Percentiles rank a stretch among this genome's conserved stretches.
These are phyloP conservation scores for Lathronympha strigana DNA, from an alignment of 2,888 invertebrate species.

Conservation along the genomic window DNA sequence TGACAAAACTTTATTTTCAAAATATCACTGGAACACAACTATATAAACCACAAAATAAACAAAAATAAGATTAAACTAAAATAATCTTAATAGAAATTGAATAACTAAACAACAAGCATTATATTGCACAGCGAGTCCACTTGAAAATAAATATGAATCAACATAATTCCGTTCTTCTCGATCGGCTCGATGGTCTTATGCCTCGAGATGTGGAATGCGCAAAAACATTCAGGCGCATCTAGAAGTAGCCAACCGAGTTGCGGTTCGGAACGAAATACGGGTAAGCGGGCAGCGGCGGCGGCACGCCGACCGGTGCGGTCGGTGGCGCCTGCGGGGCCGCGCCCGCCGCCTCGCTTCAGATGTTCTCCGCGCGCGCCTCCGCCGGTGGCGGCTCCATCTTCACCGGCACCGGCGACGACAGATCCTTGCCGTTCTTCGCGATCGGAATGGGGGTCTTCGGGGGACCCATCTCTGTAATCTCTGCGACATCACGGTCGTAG, in stretches of 20 bases:
- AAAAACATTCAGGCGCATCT: constrained; percentile 48
- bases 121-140: constrained; percentile 81
- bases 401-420: constrained; percentile 85
- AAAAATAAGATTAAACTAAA: constrained; percentile 60
- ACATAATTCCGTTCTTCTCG: constrained; percentile 60
- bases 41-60: constrained; percentile 56
- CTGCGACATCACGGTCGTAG: constrained; percentile 86
- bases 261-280: constrained; percentile 77
- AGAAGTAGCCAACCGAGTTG: constrained; percentile 77
- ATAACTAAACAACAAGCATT: constrained; percentile 81
- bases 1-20: constrained; percentile 53
- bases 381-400: constrained; percentile 86
- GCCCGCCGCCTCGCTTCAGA: constrained; percentile 81
- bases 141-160: constrained; percentile 70
- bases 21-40: constrained; percentile 60
- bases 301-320: constrained; percentile 51
- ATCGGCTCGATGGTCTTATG: constrained; percentile 10
- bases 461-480: constrained; percentile 75
- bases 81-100: constrained; percentile 67
- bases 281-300: constrained; percentile 75
- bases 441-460: constrained; percentile 68
- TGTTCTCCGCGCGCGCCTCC: constrained; percentile 85
- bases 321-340: constrained; percentile 56
- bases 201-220: constrained; percentile 16
- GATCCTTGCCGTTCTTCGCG: constrained; percentile 71